Base-by-base conservation (phyloP, 2,113 vertebrate genomes). In the Desmodus rotundus region DNA sequence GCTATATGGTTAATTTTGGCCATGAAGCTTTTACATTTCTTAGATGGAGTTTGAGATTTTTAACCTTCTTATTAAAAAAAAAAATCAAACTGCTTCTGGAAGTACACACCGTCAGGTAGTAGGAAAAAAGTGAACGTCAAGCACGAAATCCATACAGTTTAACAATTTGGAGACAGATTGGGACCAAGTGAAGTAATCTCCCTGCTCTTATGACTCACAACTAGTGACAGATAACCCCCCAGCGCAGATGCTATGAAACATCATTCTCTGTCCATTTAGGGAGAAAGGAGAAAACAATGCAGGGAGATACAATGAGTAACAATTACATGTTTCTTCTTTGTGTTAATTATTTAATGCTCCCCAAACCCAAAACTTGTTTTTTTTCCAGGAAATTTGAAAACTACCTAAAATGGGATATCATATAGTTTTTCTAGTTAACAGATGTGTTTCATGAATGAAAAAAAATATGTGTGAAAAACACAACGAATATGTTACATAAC, bases 321-420 rank as follows among this genome's bases (percentile, higher is more conserved):
- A 2, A 68, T 80, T 54, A 45, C 10, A 17, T 24, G 22, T 22
- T 85, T 80, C 4, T 41, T 58, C 17, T 87, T n/a, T 89, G 36
- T 67, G 61, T 63, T 84, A 88, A 84, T 90, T 87, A 74, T 43
- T 33, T 68, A 33, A 63, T 43, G 28, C 84, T 19, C n/a, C 20
- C 5, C 38, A 87, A 93, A 77, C 58, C 63, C 76, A 93, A 15
- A 82, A 22, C 17, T 68, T 74, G 28, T 73, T 95, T 92, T 54
- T 73, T 96, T 95, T 80, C 45, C 45, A 61, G 45, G 65, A 38
- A 90, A 70, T 72, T 72, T 82, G 61, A 89, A 56, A 91, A 91
- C 22, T 73, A 31, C 38, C 7, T 74, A 93, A 86, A 87, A 38
- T 63, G 4, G 83, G 22, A 74, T 89, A 87, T 45, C 9, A 47